Percentiles rank a stretch among this genome's conserved stretches.
phyloP scores from a whole-genome alignment of 2,888 invertebrate genomes.

The Hofmannophila pseudospretella region DNA sequence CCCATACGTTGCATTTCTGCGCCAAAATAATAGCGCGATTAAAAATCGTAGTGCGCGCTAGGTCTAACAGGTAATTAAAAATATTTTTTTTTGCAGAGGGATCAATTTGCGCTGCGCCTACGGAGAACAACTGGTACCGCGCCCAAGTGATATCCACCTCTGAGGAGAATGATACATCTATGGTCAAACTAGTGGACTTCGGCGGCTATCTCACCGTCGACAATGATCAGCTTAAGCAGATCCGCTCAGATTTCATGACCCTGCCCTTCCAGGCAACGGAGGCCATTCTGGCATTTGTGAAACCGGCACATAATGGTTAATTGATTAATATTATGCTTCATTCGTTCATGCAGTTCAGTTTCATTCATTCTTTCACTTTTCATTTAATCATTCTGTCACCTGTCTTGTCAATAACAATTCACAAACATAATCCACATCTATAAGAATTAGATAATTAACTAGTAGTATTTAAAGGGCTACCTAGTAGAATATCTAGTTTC shows the following conservation, averaged over 20 bases:
- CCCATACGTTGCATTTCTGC: too few species aligned
- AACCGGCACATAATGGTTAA: constrained; percentile 84
- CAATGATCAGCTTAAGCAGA: constrained; percentile 90
- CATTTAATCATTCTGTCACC: background rate
- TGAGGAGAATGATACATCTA: constrained; percentile 83
- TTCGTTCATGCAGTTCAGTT: background rate
- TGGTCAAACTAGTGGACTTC: constrained; percentile 95
- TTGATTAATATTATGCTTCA: constrained; percentile 13
- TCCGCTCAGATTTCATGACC: constrained; percentile 94
- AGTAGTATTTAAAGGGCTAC: too few species aligned
- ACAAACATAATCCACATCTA: too few species aligned
- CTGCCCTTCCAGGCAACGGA: constrained; percentile 99
- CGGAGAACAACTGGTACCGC: constrained; percentile 92
- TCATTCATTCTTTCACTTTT: background rate
- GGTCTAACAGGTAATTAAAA: too few species aligned
- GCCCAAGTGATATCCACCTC: constrained; percentile 87
- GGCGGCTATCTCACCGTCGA: constrained; percentile 93
- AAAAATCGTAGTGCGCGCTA: too few species aligned
- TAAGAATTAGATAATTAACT: too few species aligned
- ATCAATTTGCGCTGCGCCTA: constrained; percentile 92
- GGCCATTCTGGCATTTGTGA: constrained; percentile 93
- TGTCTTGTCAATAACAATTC: too few species aligned
- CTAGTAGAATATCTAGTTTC: too few species aligned
- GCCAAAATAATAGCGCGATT: too few species aligned
- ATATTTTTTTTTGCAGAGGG: constrained; percentile 82